phyloP scores from a whole-genome alignment of 2,797 vertebrate genomes.

The Enteromius treurensis region DNA sequence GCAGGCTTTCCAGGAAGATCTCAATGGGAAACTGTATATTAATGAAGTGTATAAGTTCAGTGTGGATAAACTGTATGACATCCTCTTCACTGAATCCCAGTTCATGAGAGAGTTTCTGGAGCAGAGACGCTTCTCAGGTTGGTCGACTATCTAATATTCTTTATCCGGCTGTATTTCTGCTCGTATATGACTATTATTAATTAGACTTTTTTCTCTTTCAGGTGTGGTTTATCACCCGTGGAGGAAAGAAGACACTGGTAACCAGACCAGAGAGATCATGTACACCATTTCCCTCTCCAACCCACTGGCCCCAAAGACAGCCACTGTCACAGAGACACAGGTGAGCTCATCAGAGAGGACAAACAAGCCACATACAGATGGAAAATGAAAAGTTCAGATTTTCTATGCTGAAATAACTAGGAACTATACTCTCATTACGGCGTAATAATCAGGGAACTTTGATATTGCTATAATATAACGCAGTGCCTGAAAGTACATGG shows the following conservation, averaged over 20 bases:
- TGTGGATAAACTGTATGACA: conserved; percentile 93
- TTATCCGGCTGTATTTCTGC: not conserved
- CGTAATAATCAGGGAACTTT: no score
- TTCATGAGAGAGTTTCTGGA: conserved; percentile 98
- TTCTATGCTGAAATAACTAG: no score
- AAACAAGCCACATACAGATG: not conserved
- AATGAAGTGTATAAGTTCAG: conserved; percentile 96
- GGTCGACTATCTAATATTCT: not conserved
- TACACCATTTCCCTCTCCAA: conserved; percentile 97
- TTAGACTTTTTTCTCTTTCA: conserved; percentile 58
- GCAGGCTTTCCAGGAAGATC: conserved; percentile 93
- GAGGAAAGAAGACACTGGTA: conserved; percentile 94
- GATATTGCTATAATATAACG: no score
- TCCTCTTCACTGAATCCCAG: conserved; percentile 94
- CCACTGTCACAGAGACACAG: conserved; percentile 96
- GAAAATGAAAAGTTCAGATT: no score
- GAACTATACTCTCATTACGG: no score
- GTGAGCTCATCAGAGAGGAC: conserved; percentile 66
- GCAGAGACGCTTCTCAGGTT: conserved; percentile 92
- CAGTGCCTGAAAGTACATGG: no score
- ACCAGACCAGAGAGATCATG: conserved; percentile 93
- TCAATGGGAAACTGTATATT: conserved; percentile 93
- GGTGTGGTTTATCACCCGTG: conserved; percentile 94
- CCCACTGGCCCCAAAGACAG: conserved; percentile 96
- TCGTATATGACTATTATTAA: not conserved